Evolutionary conservation across 1,140 invertebrate genomes (phyloP).

Genomic region (Lepidostoma basale): DNA sequence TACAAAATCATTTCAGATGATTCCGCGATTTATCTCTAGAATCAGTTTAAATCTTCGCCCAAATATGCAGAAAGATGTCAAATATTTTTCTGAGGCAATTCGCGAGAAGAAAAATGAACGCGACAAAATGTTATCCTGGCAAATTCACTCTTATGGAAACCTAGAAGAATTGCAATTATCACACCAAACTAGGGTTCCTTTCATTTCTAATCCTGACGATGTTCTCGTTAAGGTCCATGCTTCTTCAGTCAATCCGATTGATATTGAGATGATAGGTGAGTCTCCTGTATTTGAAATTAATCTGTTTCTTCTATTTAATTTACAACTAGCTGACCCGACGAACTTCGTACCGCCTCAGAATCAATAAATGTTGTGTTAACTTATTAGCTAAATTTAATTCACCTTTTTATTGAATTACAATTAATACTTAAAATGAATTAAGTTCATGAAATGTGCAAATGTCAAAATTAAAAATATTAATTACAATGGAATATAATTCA

Average conservation of each 20-base stretch:
- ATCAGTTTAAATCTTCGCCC: neutral
- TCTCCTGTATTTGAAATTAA: too few species aligned
- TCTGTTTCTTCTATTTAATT: too few species aligned
- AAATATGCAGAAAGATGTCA: neutral
- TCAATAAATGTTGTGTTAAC: too few species aligned
- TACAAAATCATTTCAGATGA: too few species aligned
- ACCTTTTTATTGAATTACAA: too few species aligned
- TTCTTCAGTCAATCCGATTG: constrained; percentile 90
- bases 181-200: constrained; percentile 66
- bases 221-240: constrained; percentile 81
- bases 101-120: constrained; percentile 6
- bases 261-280: constrained; percentile 82
- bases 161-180: constrained; percentile 69
- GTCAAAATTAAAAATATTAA: too few species aligned
- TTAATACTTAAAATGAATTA: too few species aligned
- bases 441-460: too few species aligned
- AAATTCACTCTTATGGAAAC: constrained; percentile 76
- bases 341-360: too few species aligned
- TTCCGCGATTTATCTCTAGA: neutral
- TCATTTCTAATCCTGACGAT: constrained; percentile 72
- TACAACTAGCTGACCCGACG: too few species aligned
- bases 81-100: neutral
- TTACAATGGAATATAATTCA: too few species aligned
- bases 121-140: constrained; percentile 74
- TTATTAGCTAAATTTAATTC: too few species aligned